Percentiles rank a stretch among this genome's conserved stretches.
Conservation (phyloP, 2,888 invertebrate genomes). For the Drosophila quasianomalipes region DNA sequence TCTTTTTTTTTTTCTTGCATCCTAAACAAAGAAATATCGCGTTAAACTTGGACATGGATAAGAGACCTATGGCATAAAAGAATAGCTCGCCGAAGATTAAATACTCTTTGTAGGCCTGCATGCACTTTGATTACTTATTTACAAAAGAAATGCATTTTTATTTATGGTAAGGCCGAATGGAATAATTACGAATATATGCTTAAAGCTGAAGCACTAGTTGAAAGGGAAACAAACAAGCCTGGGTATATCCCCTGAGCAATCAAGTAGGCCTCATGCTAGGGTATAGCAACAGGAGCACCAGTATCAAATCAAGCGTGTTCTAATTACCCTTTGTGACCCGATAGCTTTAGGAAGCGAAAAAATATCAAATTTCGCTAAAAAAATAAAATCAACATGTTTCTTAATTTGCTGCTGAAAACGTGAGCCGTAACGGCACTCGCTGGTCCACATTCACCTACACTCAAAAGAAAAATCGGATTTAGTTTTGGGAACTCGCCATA, state of each 20-base stretch:
- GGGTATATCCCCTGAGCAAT: not conserved
- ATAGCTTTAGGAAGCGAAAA: conserved; percentile 70
- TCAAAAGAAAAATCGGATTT: not conserved
- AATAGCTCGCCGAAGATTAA: not conserved
- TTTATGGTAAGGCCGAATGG: not conserved
- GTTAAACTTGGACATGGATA: conserved; percentile 19
- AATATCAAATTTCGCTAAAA: conserved; percentile 70
- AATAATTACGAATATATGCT: not conserved
- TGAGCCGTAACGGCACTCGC: conserved; percentile 65
- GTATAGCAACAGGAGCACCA: conserved; percentile 53
- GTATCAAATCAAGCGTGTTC: conserved; percentile 73
- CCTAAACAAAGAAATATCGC: conserved; percentile 29
- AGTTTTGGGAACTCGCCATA: not conserved
- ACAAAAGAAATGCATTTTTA: not conserved
- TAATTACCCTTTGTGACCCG: conserved; percentile 59
- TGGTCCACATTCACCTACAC: conserved; percentile 1
- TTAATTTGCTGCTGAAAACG: conserved; percentile 62
- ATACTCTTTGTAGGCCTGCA: not conserved
- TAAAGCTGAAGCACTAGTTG: not conserved
- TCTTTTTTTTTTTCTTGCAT: conserved; percentile 48
- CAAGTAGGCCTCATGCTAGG: not conserved
- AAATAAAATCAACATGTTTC: conserved; percentile 45
- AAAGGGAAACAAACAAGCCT: not conserved
- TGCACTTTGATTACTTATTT: not conserved
- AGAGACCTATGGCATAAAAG: not conserved